Conservation (phyloP, 2,797 vertebrate genomes). For the Centropyge bicolor region DNA sequence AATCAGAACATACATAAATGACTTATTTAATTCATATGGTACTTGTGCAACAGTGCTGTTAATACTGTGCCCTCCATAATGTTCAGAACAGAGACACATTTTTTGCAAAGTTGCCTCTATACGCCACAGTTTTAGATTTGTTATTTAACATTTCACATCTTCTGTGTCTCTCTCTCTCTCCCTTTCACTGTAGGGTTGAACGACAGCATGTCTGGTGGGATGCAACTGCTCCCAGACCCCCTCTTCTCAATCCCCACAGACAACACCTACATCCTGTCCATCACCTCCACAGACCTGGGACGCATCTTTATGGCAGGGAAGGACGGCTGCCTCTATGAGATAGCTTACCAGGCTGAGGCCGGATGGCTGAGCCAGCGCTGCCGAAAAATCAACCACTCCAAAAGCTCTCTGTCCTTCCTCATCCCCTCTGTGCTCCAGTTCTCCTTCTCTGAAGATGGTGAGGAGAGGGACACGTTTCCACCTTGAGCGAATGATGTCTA, state of each 20-base stretch:
- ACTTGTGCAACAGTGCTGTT: too few species aligned
- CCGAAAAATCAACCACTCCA: slow-evolving; percentile 98
- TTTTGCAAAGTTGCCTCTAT: too few species aligned
- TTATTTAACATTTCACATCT: too few species aligned
- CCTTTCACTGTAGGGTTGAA: slow-evolving; percentile 82
- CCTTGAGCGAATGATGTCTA: not conserved
- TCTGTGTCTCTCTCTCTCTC: slow-evolving; percentile 21
- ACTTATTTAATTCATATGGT: not conserved
- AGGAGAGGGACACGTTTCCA: slow-evolving; percentile 46
- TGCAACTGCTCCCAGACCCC: slow-evolving; percentile 96
- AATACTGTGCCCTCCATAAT: too few species aligned
- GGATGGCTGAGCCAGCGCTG: slow-evolving; percentile 98
- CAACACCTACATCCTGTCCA: slow-evolving; percentile 94
- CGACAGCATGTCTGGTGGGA: slow-evolving; percentile 95
- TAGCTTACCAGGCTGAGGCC: slow-evolving; percentile 97
- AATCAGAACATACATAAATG: not conserved
- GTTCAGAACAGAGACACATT: too few species aligned
- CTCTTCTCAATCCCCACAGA: slow-evolving; percentile 97
- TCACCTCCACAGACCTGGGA: slow-evolving; percentile 93
- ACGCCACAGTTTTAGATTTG: too few species aligned
- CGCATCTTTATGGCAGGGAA: slow-evolving; percentile 98
- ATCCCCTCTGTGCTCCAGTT: slow-evolving; percentile 96
- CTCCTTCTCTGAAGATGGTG: slow-evolving; percentile 98
- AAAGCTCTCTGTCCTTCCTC: slow-evolving; percentile 94
- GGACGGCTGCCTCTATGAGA: slow-evolving; percentile 97